Percentiles rank a stretch among this genome's conserved stretches.
Evolutionary conservation across 2,113 vertebrate genomes (phyloP).

Genomic region (Ciconia boyciana): DNA sequence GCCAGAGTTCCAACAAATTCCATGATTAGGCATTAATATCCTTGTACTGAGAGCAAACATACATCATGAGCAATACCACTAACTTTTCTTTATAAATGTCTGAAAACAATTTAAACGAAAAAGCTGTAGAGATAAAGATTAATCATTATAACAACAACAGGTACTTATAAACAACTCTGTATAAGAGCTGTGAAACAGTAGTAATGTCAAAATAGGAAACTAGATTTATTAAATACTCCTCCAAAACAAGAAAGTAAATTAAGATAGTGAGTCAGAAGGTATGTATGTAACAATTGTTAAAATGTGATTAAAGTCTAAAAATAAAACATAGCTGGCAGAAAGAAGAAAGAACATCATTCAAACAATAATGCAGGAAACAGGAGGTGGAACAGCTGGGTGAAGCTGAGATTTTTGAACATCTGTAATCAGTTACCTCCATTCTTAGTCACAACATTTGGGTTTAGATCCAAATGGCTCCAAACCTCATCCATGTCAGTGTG

Average conservation of each 20-base stretch:
- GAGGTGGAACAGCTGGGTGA: background rate
- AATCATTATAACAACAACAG: background rate
- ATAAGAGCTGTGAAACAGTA: background rate
- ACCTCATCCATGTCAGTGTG: background rate
- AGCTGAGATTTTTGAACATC: background rate
- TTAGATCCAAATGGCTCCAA: background rate
- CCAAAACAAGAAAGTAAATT: background rate
- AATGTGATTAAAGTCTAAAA: slow-evolving; percentile 16
- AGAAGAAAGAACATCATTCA: background rate
- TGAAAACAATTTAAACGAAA: background rate
- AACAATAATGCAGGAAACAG: background rate
- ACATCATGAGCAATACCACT: background rate
- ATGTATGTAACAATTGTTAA: background rate
- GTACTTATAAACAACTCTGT: background rate
- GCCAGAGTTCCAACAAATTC: background rate
- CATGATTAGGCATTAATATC: background rate
- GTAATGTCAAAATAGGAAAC: background rate
- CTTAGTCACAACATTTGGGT: background rate
- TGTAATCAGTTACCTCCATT: background rate
- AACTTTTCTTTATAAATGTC: background rate
- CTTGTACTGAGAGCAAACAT: background rate
- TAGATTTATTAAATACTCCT: background rate
- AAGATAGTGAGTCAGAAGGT: background rate
- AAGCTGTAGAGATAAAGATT: background rate
- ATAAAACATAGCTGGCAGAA: background rate